Percentiles rank a stretch among this genome's conserved stretches.
Conservation (phyloP, 53 echinoderm and acorn worm species). For the Hippasteria phrygiana region DNA sequence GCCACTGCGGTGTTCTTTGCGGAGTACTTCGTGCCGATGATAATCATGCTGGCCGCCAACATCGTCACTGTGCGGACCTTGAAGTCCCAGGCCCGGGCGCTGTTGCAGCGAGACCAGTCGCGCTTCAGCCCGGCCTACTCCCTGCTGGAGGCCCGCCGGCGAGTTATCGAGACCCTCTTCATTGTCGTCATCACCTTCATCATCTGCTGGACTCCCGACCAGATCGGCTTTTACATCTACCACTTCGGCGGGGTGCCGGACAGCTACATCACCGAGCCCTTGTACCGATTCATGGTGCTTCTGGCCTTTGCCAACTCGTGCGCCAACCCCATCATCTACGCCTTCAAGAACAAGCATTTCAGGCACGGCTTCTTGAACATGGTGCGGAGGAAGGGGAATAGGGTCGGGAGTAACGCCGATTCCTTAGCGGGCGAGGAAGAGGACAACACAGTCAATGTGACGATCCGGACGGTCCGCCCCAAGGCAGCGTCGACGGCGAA, state of each 20-base stretch:
- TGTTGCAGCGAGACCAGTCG: conserved; percentile 44
- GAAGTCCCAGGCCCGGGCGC: conserved; percentile 69
- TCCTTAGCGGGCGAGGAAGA: conserved; percentile 44
- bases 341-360: conserved; percentile 86
- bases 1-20: conserved; percentile 68
- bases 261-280: conserved; percentile 68
- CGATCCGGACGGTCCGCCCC: conserved; percentile 12
- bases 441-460: neutral
- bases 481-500: neutral
- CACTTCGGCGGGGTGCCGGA: conserved; percentile 80
- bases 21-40: conserved; percentile 74
- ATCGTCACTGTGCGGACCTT: conserved; percentile 68
- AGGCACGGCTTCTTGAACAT: conserved; percentile 72
- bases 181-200: conserved; percentile 86
- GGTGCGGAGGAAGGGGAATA: conserved; percentile 47
- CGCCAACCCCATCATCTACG: conserved; percentile 90
- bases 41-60: conserved; percentile 77
- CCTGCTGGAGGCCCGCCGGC: conserved; percentile 69
- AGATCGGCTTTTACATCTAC: conserved; percentile 77
- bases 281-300: conserved; percentile 81
- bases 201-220: conserved; percentile 97
- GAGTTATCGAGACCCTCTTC: conserved; percentile 86
- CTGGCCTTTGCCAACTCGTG: conserved; percentile 91
- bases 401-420: conserved; percentile 60
- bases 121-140: conserved; percentile 74